phyloP scores from a whole-genome alignment of 2,888 invertebrate genomes.

The Drosophila acutilabella region DNA sequence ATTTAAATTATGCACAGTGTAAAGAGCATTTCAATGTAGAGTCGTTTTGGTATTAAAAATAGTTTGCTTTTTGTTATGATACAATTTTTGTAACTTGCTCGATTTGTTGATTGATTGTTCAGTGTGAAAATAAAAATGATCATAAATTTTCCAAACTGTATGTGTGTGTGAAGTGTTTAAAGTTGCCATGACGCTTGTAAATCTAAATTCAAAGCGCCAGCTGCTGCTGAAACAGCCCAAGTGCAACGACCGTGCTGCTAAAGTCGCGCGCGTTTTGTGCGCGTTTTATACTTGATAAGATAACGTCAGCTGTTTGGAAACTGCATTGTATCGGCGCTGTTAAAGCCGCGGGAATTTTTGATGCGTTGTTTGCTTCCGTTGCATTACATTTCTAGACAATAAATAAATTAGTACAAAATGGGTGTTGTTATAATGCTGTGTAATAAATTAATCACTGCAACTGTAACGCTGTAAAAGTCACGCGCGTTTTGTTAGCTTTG shows the following conservation, averaged over 20 bases:
- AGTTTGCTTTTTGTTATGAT: constrained; percentile 47
- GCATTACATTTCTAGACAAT: no score
- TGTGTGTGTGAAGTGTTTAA: constrained; percentile 10
- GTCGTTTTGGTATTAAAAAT: constrained; percentile 51
- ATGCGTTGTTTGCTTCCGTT: no score
- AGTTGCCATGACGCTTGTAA: constrained; percentile 45
- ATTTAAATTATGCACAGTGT: constrained; percentile 48
- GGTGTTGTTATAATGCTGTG: no score
- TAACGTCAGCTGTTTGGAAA: constrained; percentile 22
- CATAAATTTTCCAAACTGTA: constrained; percentile 57
- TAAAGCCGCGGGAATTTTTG: background rate
- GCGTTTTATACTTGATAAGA: constrained; percentile 8
- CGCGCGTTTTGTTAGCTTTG: background rate
- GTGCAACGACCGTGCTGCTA: constrained; percentile 8
- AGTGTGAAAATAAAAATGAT: constrained; percentile 63
- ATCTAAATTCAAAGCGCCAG: constrained; percentile 31
- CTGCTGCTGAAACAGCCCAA: constrained; percentile 29
- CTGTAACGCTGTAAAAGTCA: background rate
- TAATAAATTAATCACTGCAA: no score
- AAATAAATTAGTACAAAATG: no score
- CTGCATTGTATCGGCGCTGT: background rate
- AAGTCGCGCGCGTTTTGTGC: constrained; percentile 7
- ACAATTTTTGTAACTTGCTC: constrained; percentile 44
- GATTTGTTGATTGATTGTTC: constrained; percentile 70
- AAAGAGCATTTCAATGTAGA: constrained; percentile 61